A percentile compares a stretch with the other conserved stretches of the same genome.
These are phyloP conservation scores for Drosophila lacteicornis DNA, from an alignment of 1,140 invertebrate species.

Conservation along the genomic window DNA sequence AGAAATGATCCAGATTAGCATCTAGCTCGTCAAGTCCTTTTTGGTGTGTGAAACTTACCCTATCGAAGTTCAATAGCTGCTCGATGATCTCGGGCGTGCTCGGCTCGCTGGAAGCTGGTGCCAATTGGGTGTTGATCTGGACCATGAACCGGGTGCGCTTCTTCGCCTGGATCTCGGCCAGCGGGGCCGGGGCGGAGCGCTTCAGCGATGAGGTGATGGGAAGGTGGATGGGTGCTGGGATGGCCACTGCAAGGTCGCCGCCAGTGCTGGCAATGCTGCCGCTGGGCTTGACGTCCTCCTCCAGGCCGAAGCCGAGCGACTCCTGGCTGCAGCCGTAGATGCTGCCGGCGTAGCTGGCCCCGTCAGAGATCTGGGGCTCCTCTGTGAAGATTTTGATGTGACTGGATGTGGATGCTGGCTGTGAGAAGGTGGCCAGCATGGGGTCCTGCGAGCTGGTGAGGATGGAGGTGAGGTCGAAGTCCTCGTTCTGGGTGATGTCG, in stretches of 20 bases:
- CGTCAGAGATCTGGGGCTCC: slow-evolving; percentile 45
- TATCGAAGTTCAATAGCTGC: slow-evolving; percentile 33
- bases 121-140: slow-evolving; percentile 31
- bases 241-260: slow-evolving; percentile 23
- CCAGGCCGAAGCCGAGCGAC: slow-evolving; percentile 61
- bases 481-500: slow-evolving; percentile 42
- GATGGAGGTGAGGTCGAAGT: slow-evolving; percentile 50
- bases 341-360: slow-evolving; percentile 38
- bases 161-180: slow-evolving; percentile 32
- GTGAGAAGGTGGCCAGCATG: slow-evolving; percentile 38
- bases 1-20: slow-evolving; percentile 13
- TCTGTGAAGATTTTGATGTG: slow-evolving; percentile 53
- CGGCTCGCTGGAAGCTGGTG: slow-evolving; percentile 8
- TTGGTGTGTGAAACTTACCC: slow-evolving; percentile 33
- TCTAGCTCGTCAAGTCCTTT: background rate
- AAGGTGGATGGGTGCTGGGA: slow-evolving; percentile 20
- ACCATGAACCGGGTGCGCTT: slow-evolving; percentile 49
- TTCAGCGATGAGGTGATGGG: slow-evolving; percentile 22
- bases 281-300: slow-evolving; percentile 20
- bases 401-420: slow-evolving; percentile 18
- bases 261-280: slow-evolving; percentile 20
- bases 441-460: slow-evolving; percentile 51
- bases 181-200: slow-evolving; percentile 48
- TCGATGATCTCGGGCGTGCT: slow-evolving; percentile 62
- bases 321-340: slow-evolving; percentile 46